These are phyloP conservation scores for Erpobdella octoculata DNA, from an alignment of 2,888 invertebrate species.

Conservation along the genomic window DNA sequence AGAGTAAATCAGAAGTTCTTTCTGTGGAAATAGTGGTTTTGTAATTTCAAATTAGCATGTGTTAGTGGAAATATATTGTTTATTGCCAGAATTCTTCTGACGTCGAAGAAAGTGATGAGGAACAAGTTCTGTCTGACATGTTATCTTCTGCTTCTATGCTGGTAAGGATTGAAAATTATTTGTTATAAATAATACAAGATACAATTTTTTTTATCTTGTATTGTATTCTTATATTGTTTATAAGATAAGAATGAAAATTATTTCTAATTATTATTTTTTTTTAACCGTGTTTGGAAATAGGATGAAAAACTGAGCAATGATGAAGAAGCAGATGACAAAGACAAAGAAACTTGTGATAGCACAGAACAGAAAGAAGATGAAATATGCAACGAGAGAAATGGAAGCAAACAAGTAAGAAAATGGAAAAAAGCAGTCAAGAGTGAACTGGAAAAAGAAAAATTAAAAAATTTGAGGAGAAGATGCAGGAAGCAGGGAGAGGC, in stretches of 20 bases:
- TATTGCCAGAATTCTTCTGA: constrained; percentile 7
- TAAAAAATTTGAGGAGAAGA: not conserved
- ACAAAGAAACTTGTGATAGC: not conserved
- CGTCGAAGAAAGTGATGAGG: constrained; percentile 3
- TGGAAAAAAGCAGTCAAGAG: not conserved
- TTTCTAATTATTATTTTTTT: no score
- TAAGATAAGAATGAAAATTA: no score
- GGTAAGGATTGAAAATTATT: no score
- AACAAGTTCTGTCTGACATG: constrained; percentile 10
- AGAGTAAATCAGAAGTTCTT: no score
- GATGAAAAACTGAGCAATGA: not conserved
- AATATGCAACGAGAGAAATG: not conserved
- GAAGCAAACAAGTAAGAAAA: not conserved
- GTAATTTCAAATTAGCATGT: not conserved
- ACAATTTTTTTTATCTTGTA: no score
- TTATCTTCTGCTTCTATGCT: not conserved
- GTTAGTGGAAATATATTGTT: not conserved
- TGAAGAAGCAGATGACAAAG: not conserved
- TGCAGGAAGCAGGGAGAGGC: constrained; percentile 1
- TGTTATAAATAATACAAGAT: not conserved
- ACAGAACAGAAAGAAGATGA: not conserved
- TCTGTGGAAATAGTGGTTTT: no score
- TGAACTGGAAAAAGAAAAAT: not conserved
- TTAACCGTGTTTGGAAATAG: not conserved
- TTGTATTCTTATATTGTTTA: no score